phyloP scores from a whole-genome alignment of 2,113 vertebrate genomes.

The Phylloscopus trochiloides region DNA sequence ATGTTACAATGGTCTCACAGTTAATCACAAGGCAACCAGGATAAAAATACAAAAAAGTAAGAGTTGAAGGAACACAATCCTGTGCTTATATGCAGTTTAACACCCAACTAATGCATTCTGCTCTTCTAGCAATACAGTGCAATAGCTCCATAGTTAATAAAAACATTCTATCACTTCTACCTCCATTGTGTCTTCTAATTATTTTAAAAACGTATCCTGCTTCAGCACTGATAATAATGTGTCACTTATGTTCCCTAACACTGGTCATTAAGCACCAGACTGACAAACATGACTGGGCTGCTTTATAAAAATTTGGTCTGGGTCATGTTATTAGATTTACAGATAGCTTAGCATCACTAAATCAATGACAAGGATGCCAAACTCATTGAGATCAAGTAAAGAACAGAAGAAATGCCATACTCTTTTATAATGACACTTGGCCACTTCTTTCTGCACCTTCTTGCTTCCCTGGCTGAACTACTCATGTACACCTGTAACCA shows the following conservation, averaged over 20 bases:
- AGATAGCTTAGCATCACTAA: neutral
- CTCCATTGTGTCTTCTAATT: neutral
- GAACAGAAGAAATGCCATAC: neutral
- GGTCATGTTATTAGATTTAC: neutral
- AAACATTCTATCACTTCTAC: neutral
- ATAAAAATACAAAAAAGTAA: neutral
- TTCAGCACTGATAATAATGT: neutral
- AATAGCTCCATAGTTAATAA: neutral
- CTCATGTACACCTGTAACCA: accelerated
- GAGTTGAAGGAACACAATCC: neutral
- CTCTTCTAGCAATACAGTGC: neutral
- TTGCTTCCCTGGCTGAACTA: neutral
- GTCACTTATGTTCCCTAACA: neutral
- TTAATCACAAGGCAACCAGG: neutral
- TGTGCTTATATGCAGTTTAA: neutral
- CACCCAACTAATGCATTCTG: neutral
- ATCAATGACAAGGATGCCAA: neutral
- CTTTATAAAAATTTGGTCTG: neutral
- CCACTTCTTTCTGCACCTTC: neutral
- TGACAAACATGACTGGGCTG: neutral
- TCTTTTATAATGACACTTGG: neutral
- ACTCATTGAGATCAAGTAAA: neutral
- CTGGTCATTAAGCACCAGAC: neutral
- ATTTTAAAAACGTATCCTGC: neutral
- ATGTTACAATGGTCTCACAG: neutral